Evolutionary conservation across 2,888 invertebrate species (phyloP).

Genomic region (Acronicta psi): DNA sequence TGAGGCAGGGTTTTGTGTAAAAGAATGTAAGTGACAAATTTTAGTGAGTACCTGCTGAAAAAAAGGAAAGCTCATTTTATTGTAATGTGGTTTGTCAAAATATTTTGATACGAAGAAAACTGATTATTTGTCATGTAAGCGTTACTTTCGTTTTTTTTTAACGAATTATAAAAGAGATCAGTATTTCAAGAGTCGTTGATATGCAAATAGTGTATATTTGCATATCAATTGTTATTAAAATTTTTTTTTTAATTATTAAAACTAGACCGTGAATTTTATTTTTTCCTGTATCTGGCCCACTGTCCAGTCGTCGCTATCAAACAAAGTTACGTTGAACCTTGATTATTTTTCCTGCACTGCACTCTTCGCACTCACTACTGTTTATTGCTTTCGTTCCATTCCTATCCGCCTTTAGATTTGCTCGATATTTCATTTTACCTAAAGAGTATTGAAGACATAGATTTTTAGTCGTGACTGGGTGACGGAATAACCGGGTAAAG

Average conservation of each 20-base stretch:
- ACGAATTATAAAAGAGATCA: not conserved
- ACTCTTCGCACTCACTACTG: slow-evolving; percentile 60
- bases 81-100: no score
- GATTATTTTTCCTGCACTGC: slow-evolving; percentile 75
- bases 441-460: slow-evolving; percentile 20
- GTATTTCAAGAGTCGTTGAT: no score
- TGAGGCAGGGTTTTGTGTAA: not conserved
- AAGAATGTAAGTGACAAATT: not conserved
- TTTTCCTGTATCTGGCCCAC: slow-evolving; percentile 21
- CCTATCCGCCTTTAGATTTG: slow-evolving; percentile 45
- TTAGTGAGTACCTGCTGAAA: not conserved
- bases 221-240: no score
- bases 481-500: not conserved
- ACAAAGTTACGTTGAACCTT: slow-evolving; percentile 71
- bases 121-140: no score
- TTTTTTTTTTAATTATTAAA: no score
- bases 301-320: slow-evolving; percentile 61
- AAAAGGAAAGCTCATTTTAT: not conserved
- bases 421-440: slow-evolving; percentile 25
- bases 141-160: no score
- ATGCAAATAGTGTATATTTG: no score
- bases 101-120: no score
- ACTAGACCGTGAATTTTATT: slow-evolving; percentile 1
- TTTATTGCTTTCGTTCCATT: slow-evolving; percentile 63
- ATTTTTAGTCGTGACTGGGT: not conserved